phyloP scores from a whole-genome alignment of 2,888 invertebrate genomes.

The Osedax frankpressi region DNA sequence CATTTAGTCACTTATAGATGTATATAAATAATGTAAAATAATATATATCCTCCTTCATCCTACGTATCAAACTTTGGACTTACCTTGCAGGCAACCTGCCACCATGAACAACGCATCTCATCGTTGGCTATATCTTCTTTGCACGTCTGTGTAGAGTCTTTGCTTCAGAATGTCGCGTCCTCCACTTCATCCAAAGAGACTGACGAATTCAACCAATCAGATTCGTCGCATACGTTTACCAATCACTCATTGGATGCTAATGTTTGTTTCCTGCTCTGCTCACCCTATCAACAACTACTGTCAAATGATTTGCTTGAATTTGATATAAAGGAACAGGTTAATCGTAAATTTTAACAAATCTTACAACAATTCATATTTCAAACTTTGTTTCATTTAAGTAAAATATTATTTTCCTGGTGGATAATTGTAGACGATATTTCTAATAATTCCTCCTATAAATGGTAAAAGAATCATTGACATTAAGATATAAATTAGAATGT shows the following conservation, averaged over 20 bases:
- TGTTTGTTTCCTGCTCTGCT: constrained; percentile 57
- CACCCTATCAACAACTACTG: constrained; percentile 84
- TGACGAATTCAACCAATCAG: background rate
- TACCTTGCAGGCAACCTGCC: constrained; percentile 82
- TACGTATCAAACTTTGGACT: no score
- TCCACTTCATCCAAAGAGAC: no score
- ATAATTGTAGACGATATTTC: no score
- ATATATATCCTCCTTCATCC: no score
- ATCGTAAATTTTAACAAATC: background rate
- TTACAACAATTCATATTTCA: background rate
- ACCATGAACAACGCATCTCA: constrained; percentile 72
- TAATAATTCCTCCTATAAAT: no score
- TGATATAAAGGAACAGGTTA: constrained; percentile 69
- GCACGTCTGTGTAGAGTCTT: constrained; percentile 73
- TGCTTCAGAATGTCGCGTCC: constrained; percentile 76
- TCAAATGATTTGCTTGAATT: constrained; percentile 82
- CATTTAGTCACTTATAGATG: no score
- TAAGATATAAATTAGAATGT: no score
- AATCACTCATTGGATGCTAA: background rate
- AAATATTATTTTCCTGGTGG: no score
- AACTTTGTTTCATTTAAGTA: background rate
- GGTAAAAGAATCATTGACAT: no score
- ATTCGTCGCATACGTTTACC: background rate
- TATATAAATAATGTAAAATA: no score
- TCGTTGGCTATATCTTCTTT: constrained; percentile 57